Base-by-base conservation (phyloP, 2,113 vertebrate species). In the Anarhynchus alexandrinus region DNA sequence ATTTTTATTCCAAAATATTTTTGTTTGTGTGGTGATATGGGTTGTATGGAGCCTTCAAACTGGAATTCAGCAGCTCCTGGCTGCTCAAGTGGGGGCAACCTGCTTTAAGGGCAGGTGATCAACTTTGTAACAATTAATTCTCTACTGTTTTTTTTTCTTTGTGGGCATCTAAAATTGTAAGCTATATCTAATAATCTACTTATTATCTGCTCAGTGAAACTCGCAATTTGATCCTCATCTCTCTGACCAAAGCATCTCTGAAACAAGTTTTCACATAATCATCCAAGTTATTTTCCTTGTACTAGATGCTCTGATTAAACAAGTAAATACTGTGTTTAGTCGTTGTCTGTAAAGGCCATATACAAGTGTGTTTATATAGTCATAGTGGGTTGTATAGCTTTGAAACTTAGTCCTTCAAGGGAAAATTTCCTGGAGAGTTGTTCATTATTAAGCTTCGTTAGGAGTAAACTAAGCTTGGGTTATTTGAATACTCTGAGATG, bases 151-250 rank as follows among this genome's bases (percentile, higher is more conserved):
- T 9, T 26, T 42, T 62, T 62, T 3, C 12, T 61, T 86, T 36
- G 32, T 0, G 4, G 6, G 2, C 10, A 29, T 71, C 66, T 86
- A 20, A 47, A 91, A 55, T 25, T 38, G 3, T 47, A 16, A 38
- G 34, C 5, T 47, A 9, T 6, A 45, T 38, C 16, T 69, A 40
- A 32, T 8, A 9, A 17, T 80, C 89, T 89, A 22, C 21, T 54
- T 12, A 21, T 79, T 79, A 7, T 62, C 42, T 76, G 15, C 30
- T 72, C 25, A 14, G 52, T 65, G 83, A 65, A 93, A 70, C 29
- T 61, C 0, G 0, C 5, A 36, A 0, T 51, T 79, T 73, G 27
- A 40, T 72, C 32, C 8, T 90, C 7, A 16, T 45, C 6, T 69
- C 38, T 78, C 49, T 82, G 61, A 43, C 8, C 52, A 85, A 66